Evolutionary conservation across 2,888 invertebrate genomes (phyloP), one percentile per base, ranked within the genome.

Genomic region (Eupelmus urozonus): DNA sequence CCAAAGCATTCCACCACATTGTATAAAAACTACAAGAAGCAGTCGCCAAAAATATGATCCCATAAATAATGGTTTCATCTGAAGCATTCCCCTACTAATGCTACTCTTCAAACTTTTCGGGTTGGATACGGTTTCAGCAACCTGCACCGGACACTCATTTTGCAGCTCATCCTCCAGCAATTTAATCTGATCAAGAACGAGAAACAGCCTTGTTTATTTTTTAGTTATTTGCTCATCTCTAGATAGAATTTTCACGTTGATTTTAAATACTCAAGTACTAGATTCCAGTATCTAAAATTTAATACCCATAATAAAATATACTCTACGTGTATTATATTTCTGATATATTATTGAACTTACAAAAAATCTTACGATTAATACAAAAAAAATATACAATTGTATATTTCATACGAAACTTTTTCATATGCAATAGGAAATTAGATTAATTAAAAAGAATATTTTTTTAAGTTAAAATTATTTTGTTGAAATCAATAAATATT

Each of bases 41-140:
- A 95, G 91, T 87, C 93, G 92, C 0, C 90, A 88, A 2, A 93
- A 82, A 83, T 94, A 91, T 0, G 95, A 94, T 0, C 92, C 91
- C 18, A 87, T 90, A 87, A 95, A 94, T 82, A 95, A 90, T 0
- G 94, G 94, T 45, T 91, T 91, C 79, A 94, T 90, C 88, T 95
- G 94, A 0, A 90, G 87, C 78, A 91, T 90, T 0, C 94, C 94
- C 0, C 92, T 92, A 13, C n/a, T 53, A 13, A 90, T 23, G 93
- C 84, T 0, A 92, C 91, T 72, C 91, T 90, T 40, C 90, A 81
- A 0, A 91, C 91, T 34, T 86, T 65, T 75, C 53, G 2, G 5
- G 2, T 20, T 53, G 3, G 53, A 53, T 7, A 7, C 20, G 1
- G 53, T 53, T 5, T 53, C 53, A 3, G 53, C 53, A 13, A 53